Evolutionary conservation across 35 echinoderm and acorn worm genomes (phyloP), one percentile per base, ranked within the genome.

Genomic region (Apostichopus parvimensis): DNA sequence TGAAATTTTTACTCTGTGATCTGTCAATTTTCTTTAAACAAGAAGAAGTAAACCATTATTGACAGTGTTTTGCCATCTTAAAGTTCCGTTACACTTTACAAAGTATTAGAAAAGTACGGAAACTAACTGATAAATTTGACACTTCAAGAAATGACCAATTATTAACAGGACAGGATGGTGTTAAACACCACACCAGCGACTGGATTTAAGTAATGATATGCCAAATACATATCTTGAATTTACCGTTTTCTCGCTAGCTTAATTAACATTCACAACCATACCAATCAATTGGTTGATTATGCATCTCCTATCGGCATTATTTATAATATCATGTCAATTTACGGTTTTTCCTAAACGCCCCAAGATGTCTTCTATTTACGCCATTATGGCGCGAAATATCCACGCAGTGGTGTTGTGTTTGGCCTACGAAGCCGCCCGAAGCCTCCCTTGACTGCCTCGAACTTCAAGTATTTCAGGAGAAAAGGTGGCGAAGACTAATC

Each of bases 201-300:
- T 82, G 52, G 58, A 56, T 56, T 84, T 58, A 84, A 84, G 55
- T 84, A 84, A 84, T 84, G 81, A 84, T 84, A 84, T 84, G 81
- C 81, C 57, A 84, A 84, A n/a, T 20, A 75, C 8, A 59, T 58
- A 84, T 84, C 9, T 84, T 59, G 81, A 20, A 45, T 84, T 75
- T 22, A 7, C 71, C 81, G 57, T 58, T 23, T 84, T 84, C 57
- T 59, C 54, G 81, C 21, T 84, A 59, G 81, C 18, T 84, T 84
- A 53, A 84, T 84, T 84, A 58, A 84, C 81, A 84, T 84, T 84
- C 57, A 84, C 22, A 84, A 84, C 56, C 57, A 84, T 59, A 25
- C 34, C 53, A 75, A 84, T 84, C 81, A 84, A 84, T 59, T 84
- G 81, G 54, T 24, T 59, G 55, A 84, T 59, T 84, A 84, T 84